Evolutionary conservation across 2,113 vertebrate species (phyloP), one percentile per base, ranked within the genome.

Genomic region (Gorsachius goisagi): DNA sequence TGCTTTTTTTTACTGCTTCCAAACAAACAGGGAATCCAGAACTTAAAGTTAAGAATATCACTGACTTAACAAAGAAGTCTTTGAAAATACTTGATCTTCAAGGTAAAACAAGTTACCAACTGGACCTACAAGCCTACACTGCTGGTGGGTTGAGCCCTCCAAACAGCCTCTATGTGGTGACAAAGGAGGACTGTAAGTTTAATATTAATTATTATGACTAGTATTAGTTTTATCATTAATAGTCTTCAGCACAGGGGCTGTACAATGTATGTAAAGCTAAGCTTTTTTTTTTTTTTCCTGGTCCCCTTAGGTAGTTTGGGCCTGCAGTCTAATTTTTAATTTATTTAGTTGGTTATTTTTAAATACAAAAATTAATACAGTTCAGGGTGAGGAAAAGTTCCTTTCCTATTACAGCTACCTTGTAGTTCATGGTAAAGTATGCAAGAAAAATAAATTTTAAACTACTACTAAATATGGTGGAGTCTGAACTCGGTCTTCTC

Each of bases 141-240:
- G 92, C 94, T 58, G 98, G 97, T 45, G 98, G 98, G 4, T 71
- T 98, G 84, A 98, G 98, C 79, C 98, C 98, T 33, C 95, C 96
- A 41, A 98, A 96, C 59, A 97, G 94, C 73, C 97, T 98, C 69
- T 98, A 97, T 28, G 98, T 98, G 76, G 97, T 98, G 90, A 98
- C 98, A 24, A 98, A 98, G 89, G 98, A 98, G 41, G 98, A 98
- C 60, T 98, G 98, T 98, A 96, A 98, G 98, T 97, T 69, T 22
- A 18, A 45, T 74, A 30, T 27, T 41, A 41, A 12, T 41, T 41
- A 41, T 41, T 41, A 41, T 41, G 12, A 41, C 39, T 41, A 41
- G 39, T 41, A 41, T 41, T 41, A 41, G 12, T 41, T 13, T 41
- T 41, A 41, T 33, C 9, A 26, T 74, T 76, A 30, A 41, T 16